A percentile compares a stretch with the other conserved stretches of the same genome.
Evolutionary conservation across 1,140 invertebrate species (phyloP).

Genomic region (Eupristina koningsbergeri): DNA sequence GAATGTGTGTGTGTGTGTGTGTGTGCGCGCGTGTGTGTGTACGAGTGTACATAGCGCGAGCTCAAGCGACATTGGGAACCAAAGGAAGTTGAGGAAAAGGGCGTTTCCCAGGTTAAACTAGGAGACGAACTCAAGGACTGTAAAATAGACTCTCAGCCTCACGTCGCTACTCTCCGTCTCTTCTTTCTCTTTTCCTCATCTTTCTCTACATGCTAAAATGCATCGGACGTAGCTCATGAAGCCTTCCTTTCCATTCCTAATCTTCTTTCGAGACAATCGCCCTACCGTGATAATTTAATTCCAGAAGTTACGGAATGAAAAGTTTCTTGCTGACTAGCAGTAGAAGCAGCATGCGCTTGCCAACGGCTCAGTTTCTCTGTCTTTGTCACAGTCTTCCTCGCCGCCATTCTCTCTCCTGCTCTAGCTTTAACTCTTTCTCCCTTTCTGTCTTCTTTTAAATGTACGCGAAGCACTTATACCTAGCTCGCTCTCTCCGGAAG

Average conservation of each 20-base stretch:
- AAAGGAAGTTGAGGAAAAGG: constrained; percentile 6
- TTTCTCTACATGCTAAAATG: constrained; percentile 41
- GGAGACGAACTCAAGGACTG: constrained; percentile 27
- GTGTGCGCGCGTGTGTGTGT: too few species aligned
- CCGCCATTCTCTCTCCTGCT: constrained; percentile 36
- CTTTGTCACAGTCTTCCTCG: neutral
- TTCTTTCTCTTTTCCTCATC: neutral
- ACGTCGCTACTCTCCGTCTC: neutral
- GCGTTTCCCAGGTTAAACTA: constrained; percentile 25
- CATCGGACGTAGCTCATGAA: constrained; percentile 49
- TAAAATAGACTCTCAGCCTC: constrained; percentile 28
- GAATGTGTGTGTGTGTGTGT: too few species aligned
- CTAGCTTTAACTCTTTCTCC: neutral
- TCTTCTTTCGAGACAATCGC: constrained; percentile 66
- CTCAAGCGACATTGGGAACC: neutral
- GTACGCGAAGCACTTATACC: neutral
- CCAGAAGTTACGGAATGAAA: constrained; percentile 66
- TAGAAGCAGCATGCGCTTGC: constrained; percentile 55
- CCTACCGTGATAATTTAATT: constrained; percentile 70
- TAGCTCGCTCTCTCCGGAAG: neutral
- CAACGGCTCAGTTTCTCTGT: constrained; percentile 44
- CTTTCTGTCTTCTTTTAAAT: neutral
- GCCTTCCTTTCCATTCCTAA: constrained; percentile 62
- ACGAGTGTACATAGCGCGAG: too few species aligned
- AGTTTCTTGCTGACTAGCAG: constrained; percentile 57